These are phyloP conservation scores for Patella depressa DNA, from an alignment of 2,888 invertebrate species.

Conservation along the genomic window DNA sequence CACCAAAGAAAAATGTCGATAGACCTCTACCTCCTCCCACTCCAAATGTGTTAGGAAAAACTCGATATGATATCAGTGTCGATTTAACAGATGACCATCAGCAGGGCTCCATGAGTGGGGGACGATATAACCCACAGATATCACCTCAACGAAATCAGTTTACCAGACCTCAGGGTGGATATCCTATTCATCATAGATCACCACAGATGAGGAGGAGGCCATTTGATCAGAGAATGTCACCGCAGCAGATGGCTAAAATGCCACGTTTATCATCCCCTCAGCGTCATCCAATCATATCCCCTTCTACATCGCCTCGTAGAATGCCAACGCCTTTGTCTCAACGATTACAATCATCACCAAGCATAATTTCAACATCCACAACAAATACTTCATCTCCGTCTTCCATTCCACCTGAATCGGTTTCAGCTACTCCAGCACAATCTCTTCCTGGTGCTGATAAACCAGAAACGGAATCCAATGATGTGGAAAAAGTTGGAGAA, in stretches of 20 bases:
- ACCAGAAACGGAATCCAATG: neutral
- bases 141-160: neutral
- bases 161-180: neutral
- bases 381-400: neutral
- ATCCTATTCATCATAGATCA: neutral
- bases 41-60: conserved; percentile 1
- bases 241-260: conserved; percentile 4
- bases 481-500: neutral
- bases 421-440: neutral
- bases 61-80: conserved; percentile 1
- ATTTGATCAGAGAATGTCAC: neutral
- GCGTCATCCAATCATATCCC: neutral
- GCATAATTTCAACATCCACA: neutral
- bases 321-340: neutral
- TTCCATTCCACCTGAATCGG: neutral
- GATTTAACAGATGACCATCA: neutral
- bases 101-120: neutral
- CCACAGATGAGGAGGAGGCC: conserved; percentile 4
- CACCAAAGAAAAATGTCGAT: conserved; percentile 6
- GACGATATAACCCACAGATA: neutral
- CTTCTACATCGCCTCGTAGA: neutral
- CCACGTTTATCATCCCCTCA: neutral
- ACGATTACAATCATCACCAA: conserved; percentile 2
- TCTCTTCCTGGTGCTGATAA: conserved; percentile 9
- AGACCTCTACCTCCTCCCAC: conserved; percentile 6